Evolutionary conservation across 2,888 invertebrate species (phyloP).

Genomic region (Dasysyrphus tricinctus): DNA sequence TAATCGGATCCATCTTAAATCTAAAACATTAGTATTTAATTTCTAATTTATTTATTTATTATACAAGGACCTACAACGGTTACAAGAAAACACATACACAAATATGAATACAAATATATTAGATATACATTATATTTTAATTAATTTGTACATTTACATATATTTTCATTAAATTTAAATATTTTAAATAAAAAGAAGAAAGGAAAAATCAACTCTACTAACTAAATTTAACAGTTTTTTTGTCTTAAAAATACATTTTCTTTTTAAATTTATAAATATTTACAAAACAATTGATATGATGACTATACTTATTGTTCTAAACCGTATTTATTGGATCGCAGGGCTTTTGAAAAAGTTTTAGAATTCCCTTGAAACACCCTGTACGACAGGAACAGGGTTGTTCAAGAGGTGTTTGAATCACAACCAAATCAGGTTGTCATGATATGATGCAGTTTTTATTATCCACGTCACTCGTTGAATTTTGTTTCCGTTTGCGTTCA

Average conservation of each 20-base stretch:
- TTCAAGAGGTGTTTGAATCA: constrained; percentile 76
- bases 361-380: constrained; percentile 66
- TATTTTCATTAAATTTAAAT: neutral
- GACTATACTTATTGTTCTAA: constrained; percentile 15
- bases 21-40: constrained; percentile 25
- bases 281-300: constrained; percentile 58
- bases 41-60: constrained; percentile 35
- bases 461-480: constrained; percentile 81
- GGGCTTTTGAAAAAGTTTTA: constrained; percentile 61
- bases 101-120: constrained; percentile 1
- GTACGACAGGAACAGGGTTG: constrained; percentile 58
- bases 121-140: neutral
- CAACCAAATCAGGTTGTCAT: constrained; percentile 85
- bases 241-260: constrained; percentile 17
- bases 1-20: constrained; percentile 17
- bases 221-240: constrained; percentile 59
- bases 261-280: constrained; percentile 5
- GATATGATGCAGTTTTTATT: constrained; percentile 94
- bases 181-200: constrained; percentile 6
- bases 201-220: constrained; percentile 21
- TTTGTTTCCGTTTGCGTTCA: constrained; percentile 87
- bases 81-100: constrained; percentile 29
- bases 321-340: constrained; percentile 59
- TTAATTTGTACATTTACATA: constrained; percentile 62
- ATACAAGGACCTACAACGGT: constrained; percentile 51